Conservation (phyloP, 2,797 vertebrate species). For the Aratinga solstitialis region DNA sequence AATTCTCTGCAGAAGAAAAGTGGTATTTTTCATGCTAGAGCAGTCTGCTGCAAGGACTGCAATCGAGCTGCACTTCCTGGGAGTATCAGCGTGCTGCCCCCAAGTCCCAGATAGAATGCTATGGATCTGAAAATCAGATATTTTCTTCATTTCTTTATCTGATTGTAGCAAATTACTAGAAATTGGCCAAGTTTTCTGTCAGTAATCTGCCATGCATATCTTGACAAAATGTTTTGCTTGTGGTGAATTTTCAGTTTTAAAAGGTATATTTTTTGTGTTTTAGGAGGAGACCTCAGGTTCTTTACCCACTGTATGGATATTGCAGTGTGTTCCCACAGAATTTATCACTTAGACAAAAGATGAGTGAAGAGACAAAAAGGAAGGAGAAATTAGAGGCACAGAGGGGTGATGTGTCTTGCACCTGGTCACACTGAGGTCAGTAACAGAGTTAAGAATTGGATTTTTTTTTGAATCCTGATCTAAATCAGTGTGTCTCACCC, state of each 20-base stretch:
- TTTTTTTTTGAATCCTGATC: neutral
- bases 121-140: neutral
- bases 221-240: neutral
- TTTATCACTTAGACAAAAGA: constrained; percentile 23
- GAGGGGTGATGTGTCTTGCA: neutral
- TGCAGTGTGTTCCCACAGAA: neutral
- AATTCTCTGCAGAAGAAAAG: neutral
- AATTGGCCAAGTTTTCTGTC: neutral
- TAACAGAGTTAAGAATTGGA: neutral
- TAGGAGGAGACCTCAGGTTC: neutral
- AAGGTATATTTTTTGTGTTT: neutral
- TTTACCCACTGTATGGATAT: neutral
- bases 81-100: neutral
- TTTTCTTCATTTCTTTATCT: neutral
- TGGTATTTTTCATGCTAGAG: neutral
- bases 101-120: neutral
- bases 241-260: constrained; percentile 11
- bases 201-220: neutral
- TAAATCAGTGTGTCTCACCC: neutral
- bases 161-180: neutral
- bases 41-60: neutral
- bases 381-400: constrained; percentile 29
- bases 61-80: neutral
- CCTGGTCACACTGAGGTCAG: constrained; percentile 13
- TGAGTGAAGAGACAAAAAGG: constrained; percentile 12